Evolutionary conservation across 92 coral and sea anemone genomes (phyloP).

Genomic region (Virgularia gustaviana): DNA sequence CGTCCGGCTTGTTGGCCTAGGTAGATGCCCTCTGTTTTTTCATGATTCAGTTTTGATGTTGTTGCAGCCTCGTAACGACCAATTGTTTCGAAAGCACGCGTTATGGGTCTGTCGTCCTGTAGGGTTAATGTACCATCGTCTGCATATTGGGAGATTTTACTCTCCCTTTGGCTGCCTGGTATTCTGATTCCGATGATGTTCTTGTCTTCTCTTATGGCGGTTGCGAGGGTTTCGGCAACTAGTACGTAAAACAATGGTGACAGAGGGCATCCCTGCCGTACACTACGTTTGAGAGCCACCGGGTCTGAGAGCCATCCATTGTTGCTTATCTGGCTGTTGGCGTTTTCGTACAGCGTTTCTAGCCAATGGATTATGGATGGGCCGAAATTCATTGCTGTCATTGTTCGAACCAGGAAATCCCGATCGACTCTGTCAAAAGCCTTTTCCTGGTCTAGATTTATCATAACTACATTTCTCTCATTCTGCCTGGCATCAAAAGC

Average conservation of each 20-base stretch:
- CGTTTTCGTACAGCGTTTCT: neutral
- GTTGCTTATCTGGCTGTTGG: neutral
- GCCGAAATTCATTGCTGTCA: slow-evolving; percentile 5
- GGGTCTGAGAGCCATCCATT: slow-evolving; percentile 16
- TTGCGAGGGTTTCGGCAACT: neutral
- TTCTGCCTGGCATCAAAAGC: neutral
- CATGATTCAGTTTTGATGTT: neutral
- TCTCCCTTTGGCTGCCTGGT: neutral
- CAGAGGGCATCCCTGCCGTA: slow-evolving; percentile 25
- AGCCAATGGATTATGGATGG: slow-evolving; percentile 10
- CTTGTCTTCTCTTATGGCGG: neutral
- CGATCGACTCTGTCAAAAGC: too few species aligned
- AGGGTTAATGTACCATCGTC: slow-evolving; percentile 14
- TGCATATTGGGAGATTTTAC: neutral
- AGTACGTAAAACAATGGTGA: slow-evolving; percentile 5
- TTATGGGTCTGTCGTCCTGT: neutral
- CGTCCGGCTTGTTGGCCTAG: neutral
- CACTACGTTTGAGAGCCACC: neutral
- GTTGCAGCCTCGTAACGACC: neutral
- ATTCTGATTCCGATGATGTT: slow-evolving; percentile 24
- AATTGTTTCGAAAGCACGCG: neutral
- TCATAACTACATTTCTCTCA: neutral
- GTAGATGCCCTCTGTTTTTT: neutral
- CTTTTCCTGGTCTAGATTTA: too few species aligned
- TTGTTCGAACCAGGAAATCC: neutral